Evolutionary conservation across 2,888 invertebrate species (phyloP).

Genomic region (Drosophila kanekoi): DNA sequence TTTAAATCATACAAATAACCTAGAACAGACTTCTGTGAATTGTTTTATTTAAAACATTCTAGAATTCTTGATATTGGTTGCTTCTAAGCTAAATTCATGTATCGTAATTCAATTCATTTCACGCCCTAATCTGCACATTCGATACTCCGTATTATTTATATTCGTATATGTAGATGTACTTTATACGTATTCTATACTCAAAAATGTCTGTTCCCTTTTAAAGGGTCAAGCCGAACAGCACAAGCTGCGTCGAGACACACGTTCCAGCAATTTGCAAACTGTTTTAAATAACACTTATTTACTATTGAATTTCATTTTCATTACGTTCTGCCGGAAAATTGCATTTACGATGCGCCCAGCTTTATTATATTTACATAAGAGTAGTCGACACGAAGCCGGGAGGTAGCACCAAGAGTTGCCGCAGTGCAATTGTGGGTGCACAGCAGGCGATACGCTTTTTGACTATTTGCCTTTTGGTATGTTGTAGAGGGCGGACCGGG

Average conservation of each 20-base stretch:
- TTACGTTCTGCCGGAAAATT: slow-evolving; percentile 46
- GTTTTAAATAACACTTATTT: slow-evolving; percentile 44
- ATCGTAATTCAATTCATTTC: too few species aligned
- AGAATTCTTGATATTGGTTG: too few species aligned
- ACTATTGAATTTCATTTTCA: slow-evolving; percentile 58
- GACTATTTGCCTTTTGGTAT: slow-evolving; percentile 58
- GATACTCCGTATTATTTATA: background rate
- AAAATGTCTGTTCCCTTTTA: background rate
- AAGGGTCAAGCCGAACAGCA: background rate
- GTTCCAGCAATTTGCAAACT: slow-evolving; percentile 25
- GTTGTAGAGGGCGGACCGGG: background rate
- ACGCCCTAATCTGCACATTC: too few species aligned
- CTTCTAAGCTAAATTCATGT: too few species aligned
- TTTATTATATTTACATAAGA: slow-evolving; percentile 55
- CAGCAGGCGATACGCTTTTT: slow-evolving; percentile 51
- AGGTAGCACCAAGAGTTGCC: slow-evolving; percentile 27
- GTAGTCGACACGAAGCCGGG: slow-evolving; percentile 6
- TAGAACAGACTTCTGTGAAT: too few species aligned
- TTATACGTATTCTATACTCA: background rate
- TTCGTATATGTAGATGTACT: too few species aligned
- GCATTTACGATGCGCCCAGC: slow-evolving; percentile 30
- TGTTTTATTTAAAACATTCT: too few species aligned
- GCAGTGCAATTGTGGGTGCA: slow-evolving; percentile 14
- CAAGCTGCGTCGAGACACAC: background rate
- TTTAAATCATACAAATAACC: too few species aligned